A percentile compares a stretch with the other conserved stretches of the same genome.
Conservation (phyloP, 2,888 invertebrate genomes). For the Andrena praecox region DNA sequence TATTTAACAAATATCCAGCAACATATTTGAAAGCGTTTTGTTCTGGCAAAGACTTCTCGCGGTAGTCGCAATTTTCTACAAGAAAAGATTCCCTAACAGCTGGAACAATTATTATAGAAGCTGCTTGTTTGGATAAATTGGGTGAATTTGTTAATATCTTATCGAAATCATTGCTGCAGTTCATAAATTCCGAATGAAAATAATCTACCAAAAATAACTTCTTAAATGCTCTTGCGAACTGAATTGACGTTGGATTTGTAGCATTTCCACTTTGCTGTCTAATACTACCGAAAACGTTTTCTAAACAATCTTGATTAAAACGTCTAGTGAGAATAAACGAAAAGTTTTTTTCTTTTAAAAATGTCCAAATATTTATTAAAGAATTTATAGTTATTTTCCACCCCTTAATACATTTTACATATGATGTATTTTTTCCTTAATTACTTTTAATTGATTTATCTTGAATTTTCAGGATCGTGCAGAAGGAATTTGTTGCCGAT, state of each 20-base stretch:
- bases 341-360: too few species aligned
- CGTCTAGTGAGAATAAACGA: too few species aligned
- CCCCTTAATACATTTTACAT: too few species aligned
- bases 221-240: background rate
- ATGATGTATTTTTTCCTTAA: too few species aligned
- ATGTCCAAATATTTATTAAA: too few species aligned
- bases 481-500: conserved; percentile 41
- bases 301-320: background rate
- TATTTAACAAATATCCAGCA: conserved; percentile 1
- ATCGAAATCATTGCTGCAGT: background rate
- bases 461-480: conserved; percentile 50
- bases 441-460: background rate
- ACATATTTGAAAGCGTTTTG: background rate
- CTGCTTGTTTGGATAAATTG: background rate
- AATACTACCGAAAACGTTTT: conserved; percentile 2
- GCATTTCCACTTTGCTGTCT: background rate
- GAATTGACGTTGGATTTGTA: background rate
- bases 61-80: conserved; percentile 1
- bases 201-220: background rate
- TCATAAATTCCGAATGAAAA: background rate
- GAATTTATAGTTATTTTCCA: too few species aligned
- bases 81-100: background rate
- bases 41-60: background rate
- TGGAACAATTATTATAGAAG: background rate
- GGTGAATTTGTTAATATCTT: background rate